Percentiles rank a stretch among this genome's conserved stretches.
Conservation (phyloP, 2,797 vertebrate genomes). For the Galagoides demidoff region DNA sequence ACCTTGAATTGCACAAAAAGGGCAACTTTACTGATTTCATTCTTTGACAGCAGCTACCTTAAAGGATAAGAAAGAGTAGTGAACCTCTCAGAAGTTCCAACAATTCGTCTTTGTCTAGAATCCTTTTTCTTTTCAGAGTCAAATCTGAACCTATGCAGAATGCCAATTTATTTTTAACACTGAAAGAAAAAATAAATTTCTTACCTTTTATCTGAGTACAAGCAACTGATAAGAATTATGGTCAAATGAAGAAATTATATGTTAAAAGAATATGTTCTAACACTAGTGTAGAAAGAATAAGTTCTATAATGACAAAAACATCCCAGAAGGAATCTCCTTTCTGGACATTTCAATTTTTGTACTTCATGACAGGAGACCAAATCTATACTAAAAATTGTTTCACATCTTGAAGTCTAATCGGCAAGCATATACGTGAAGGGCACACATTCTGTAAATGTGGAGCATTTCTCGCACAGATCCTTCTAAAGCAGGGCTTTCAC, state of each 20-base stretch:
- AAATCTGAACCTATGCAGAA: background rate
- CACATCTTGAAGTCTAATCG: background rate
- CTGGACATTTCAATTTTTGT: background rate
- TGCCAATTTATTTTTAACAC: constrained; percentile 42
- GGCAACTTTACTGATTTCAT: background rate
- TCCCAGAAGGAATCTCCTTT: background rate
- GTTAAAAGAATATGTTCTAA: background rate
- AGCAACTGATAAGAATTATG: background rate
- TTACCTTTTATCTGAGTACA: constrained; percentile 39
- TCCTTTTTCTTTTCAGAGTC: background rate
- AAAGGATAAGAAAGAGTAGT: background rate
- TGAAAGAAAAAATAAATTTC: constrained; percentile 67
- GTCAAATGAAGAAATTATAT: background rate
- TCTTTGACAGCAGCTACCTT: background rate
- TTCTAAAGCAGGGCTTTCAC: background rate
- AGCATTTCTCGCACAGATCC: background rate
- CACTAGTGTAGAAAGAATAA: background rate
- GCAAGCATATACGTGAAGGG: background rate
- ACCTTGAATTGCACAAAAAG: constrained; percentile 40
- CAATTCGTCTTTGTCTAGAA: constrained; percentile 39
- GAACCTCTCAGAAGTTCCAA: background rate
- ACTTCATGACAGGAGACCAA: background rate
- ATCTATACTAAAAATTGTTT: constrained; percentile 1
- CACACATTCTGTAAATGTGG: background rate
- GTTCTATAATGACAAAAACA: background rate